Evolutionary conservation across 1,140 invertebrate species (phyloP), one percentile per base, ranked within the genome.

Genomic region (Psilanteris sp.): DNA sequence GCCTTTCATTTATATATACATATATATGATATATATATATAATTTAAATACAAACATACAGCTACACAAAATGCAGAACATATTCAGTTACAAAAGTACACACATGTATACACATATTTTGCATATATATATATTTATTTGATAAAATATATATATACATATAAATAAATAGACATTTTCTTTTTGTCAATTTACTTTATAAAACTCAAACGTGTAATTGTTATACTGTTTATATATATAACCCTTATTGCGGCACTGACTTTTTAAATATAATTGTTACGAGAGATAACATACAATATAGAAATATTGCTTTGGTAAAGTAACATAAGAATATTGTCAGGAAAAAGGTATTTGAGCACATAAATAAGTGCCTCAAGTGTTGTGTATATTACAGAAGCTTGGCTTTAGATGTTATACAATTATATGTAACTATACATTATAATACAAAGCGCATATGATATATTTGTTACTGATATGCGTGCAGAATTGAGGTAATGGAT

Each of bases 361-460:
- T 77, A 87, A 87, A 83, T 85, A 88, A 88, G 87, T 88, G 87
- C 87, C 87, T 88, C 87, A 87, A 88, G 84, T 86, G 86, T 87
- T 86, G 81, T 88, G 86, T 87, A 88, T 86, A 88, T 88, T 88
- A 87, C 80, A 82, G 81, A 83, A 85, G 84, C 83, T 85, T 87
- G 83, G 83, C 83, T 85, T 85, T 85, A 84, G 81, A 82, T 87
- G 85, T 88, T 88, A 88, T 82, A 87, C 81, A 83, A 86, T 84
- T 86, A 84, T 81, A 87, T 88, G 84, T 88, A 88, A 76, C 82
- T 84, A 87, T 82, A 87, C 78, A 85, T 79, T 83, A 83, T 84
- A 83, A 80, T 80, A 82, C 80, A 80, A 77, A 82, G 79, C 84
- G 85, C 86, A 87, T 86, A 87, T 86, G 82, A 87, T 87, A 87